Conservation (phyloP, 2,113 vertebrate genomes). For the Podilymbus podiceps region DNA sequence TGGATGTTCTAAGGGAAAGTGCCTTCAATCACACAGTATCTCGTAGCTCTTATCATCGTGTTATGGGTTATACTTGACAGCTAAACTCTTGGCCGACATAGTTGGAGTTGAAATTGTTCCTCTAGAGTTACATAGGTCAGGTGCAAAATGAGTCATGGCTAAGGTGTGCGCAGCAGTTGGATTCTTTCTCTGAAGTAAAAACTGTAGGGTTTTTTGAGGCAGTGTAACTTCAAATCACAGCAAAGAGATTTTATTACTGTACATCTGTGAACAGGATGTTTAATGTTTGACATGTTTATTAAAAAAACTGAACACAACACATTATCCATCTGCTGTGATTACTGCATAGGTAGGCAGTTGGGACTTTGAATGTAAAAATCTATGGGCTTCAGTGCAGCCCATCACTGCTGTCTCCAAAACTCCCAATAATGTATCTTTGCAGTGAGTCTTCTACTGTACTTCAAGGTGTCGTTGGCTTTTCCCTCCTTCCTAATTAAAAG, state of each 20-base stretch:
- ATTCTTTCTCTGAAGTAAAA: neutral
- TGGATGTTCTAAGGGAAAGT: neutral
- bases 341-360: constrained; percentile 41
- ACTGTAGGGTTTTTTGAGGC: neutral
- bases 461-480: constrained; percentile 3
- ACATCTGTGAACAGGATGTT: constrained; percentile 30
- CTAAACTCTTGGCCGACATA: neutral
- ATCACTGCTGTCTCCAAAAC: neutral
- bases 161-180: neutral
- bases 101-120: neutral
- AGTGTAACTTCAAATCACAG: neutral
- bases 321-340: constrained; percentile 62
- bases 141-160: neutral
- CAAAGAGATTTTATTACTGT: constrained; percentile 22
- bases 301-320: constrained; percentile 5
- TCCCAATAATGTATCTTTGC: neutral
- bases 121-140: neutral
- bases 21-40: neutral
- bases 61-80: neutral
- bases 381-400: neutral
- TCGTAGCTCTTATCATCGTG: neutral
- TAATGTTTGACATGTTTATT: constrained; percentile 57
- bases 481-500: constrained; percentile 16
- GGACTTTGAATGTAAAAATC: constrained; percentile 15
- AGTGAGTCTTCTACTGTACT: neutral